Evolutionary conservation across 2,888 invertebrate genomes (phyloP).

Genomic region (Ariolimax columbianus): DNA sequence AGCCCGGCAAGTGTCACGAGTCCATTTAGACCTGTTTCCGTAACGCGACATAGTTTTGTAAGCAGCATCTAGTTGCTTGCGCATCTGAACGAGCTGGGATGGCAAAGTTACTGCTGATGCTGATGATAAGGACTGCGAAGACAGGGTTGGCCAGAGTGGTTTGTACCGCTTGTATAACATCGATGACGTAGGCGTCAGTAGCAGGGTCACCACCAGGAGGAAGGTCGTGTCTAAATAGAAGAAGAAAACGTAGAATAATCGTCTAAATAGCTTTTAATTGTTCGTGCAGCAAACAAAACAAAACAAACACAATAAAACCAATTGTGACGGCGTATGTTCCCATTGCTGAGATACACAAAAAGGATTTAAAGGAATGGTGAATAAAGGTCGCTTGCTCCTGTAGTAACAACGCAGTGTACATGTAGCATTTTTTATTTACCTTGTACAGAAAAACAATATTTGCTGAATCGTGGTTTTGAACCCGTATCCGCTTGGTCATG

Average conservation of each 20-base stretch:
- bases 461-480: no score
- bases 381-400: no score
- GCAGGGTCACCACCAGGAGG: slow-evolving; percentile 33
- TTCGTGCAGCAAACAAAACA: no score
- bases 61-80: not conserved
- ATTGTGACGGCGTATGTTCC: no score
- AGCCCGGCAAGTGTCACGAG: slow-evolving; percentile 25
- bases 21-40: slow-evolving; percentile 14
- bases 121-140: not conserved
- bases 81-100: slow-evolving; percentile 23
- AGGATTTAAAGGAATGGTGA: no score
- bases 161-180: slow-evolving; percentile 46
- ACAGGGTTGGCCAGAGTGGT: slow-evolving; percentile 4
- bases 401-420: no score
- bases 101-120: not conserved
- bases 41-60: slow-evolving; percentile 20
- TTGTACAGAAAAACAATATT: no score
- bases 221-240: not conserved
- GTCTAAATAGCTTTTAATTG: not conserved
- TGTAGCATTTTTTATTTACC: no score
- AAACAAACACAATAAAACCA: no score
- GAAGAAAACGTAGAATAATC: not conserved
- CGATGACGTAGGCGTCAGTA: slow-evolving; percentile 10
- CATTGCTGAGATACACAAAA: no score
- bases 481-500: no score